phyloP scores from a whole-genome alignment of 2,113 vertebrate genomes.

The Miniopterus natalensis region DNA sequence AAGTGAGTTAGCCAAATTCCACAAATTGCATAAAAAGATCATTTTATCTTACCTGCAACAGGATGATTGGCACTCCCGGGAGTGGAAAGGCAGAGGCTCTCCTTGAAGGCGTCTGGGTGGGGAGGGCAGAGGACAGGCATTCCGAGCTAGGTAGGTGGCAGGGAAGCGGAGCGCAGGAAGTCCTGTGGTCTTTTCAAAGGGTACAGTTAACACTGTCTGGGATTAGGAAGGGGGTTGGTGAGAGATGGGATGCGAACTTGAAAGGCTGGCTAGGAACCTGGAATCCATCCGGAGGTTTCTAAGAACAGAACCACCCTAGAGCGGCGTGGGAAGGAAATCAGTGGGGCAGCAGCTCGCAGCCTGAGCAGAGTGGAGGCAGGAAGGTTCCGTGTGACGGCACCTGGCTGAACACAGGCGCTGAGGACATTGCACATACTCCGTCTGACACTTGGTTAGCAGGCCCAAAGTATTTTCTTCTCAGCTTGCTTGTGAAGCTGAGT shows the following conservation, averaged over 20 bases:
- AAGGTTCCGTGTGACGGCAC: neutral
- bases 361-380: neutral
- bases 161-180: neutral
- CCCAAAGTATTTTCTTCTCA: neutral
- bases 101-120: neutral
- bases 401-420: neutral
- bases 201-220: neutral
- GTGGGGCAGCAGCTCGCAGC: neutral
- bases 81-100: neutral
- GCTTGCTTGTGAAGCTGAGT: neutral
- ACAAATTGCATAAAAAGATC: neutral
- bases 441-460: neutral
- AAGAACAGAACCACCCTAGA: neutral
- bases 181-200: neutral
- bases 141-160: neutral
- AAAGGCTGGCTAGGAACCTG: neutral
- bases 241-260: too few relatives aligned
- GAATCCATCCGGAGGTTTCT: neutral
- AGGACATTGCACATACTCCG: accelerated
- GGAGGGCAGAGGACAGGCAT: neutral
- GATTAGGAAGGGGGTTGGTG: neutral
- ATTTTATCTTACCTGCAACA: neutral
- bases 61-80: neutral
- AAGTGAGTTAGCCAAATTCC: neutral
- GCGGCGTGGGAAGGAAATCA: neutral